Conservation (phyloP, 2,888 invertebrate species). For the Andrena dorsata region DNA sequence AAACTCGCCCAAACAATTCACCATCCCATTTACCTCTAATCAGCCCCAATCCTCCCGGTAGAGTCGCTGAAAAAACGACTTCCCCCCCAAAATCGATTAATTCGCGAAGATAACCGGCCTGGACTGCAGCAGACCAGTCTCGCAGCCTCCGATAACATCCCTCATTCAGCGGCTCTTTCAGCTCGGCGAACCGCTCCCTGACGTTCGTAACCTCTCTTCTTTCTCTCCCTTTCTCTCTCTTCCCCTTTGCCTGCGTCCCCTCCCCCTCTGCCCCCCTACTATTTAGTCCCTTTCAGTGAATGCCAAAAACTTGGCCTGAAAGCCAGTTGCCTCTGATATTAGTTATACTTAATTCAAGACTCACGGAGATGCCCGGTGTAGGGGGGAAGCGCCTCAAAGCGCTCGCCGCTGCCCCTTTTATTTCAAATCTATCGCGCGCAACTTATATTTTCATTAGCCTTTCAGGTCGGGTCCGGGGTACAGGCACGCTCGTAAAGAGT, state of each 20-base stretch:
- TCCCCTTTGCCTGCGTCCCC: slow-evolving; percentile 1
- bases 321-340: slow-evolving; percentile 79
- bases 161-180: slow-evolving; percentile 77
- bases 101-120: slow-evolving; percentile 38
- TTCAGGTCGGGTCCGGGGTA: slow-evolving; percentile 69
- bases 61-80: slow-evolving; percentile 38
- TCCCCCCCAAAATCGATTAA: slow-evolving; percentile 47
- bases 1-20: slow-evolving; percentile 35
- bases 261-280: slow-evolving; percentile 1
- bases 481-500: slow-evolving; percentile 70
- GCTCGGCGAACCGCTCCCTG: slow-evolving; percentile 52
- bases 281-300: slow-evolving; percentile 81
- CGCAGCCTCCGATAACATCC: slow-evolving; percentile 72
- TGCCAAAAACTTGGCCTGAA: slow-evolving; percentile 82
- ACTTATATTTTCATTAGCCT: slow-evolving; percentile 85
- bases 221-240: slow-evolving; percentile 1
- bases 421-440: slow-evolving; percentile 74
- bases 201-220: slow-evolving; percentile 31
- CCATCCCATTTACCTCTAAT: slow-evolving; percentile 48
- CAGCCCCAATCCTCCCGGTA: slow-evolving; percentile 36
- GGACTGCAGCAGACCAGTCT: slow-evolving; percentile 41
- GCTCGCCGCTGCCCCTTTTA: slow-evolving; percentile 52
- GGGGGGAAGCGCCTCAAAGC: slow-evolving; percentile 40
- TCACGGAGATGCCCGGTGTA: slow-evolving; percentile 40
- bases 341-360: slow-evolving; percentile 84